Base-by-base conservation (phyloP, 2,797 vertebrate species). In the Oryzias dopingdopingensis region DNA sequence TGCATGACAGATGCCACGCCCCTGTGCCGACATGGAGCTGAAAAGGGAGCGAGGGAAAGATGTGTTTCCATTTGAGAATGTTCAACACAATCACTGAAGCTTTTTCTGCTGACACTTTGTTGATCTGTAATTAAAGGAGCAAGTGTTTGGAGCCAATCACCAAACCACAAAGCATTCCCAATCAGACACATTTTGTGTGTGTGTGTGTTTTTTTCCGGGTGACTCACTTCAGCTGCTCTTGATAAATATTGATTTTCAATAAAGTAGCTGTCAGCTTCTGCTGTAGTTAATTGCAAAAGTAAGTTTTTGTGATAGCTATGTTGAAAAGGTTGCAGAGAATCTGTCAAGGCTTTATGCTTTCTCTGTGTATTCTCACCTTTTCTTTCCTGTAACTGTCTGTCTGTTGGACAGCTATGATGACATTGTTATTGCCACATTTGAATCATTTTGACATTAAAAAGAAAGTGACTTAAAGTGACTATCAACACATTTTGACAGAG, bases 131-230 rank as follows among this genome's bases (percentile, higher is more conserved):
- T 83, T 81, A 68, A 86, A 78, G 58, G 72, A 84, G 71, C 67
- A 80, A 83, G 79, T 83, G 82, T 85, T 85, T 83, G 71, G 60
- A 72, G 82, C 77, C 79, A 82, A 81, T 81, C 80, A 80, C 59
- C 5, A 65, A 69, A 76, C 52, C 48, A 69, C 74, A 66, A 78
- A 68, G 62, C 73, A 80, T 75, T 69, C 63, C 70, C 55, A 81
- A 82, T 77, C 60, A 76, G 57, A 62, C 59, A 51, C 17, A 57
- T 55, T 68, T 74, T 75, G 72, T 76, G 76, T 52, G 24, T 32
- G 7, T 26, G 24, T 29, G 8, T 32, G 10, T 37, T 37, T 73
- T 72, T 73, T 72, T 73, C 62, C 43, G 37, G 50, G 24, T 70
- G 17, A 53, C 66, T 50, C 42, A 61, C 44, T 72, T 58, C 63